A percentile compares a stretch with the other conserved stretches of the same genome.
phyloP scores from a whole-genome alignment of 2,113 vertebrate genomes.

The Engraulis encrasicolus region DNA sequence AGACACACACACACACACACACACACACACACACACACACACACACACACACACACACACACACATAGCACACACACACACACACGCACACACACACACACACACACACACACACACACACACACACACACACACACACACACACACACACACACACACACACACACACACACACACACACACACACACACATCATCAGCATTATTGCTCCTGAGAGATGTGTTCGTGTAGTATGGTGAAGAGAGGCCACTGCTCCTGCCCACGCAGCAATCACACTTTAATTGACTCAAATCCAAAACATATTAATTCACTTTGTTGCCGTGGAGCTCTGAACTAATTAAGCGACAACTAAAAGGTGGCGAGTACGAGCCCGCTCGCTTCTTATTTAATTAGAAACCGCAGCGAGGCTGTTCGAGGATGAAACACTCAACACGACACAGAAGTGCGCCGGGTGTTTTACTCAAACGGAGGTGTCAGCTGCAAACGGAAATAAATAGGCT shows the following conservation, averaged over 20 bases:
- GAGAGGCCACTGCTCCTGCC: constrained; percentile 20
- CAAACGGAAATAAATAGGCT: too few species aligned
- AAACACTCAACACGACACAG: neutral
- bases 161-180: neutral
- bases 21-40: too few species aligned
- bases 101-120: too few species aligned
- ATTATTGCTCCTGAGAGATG: too few species aligned
- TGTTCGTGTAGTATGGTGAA: neutral
- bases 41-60: too few species aligned
- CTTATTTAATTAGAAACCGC: constrained; percentile 66
- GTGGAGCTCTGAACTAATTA: constrained; percentile 60
- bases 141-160: too few species aligned
- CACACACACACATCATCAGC: neutral
- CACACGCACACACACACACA: too few species aligned
- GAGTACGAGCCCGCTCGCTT: constrained; percentile 67
- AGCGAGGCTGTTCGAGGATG: constrained; percentile 32
- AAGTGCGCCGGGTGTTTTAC: too few species aligned
- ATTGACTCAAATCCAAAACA: constrained; percentile 52
- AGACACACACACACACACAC: too few species aligned
- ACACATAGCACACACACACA: too few species aligned
- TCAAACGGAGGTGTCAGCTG: too few species aligned
- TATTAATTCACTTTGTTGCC: constrained; percentile 53
- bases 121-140: too few species aligned
- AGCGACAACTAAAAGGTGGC: constrained; percentile 57
- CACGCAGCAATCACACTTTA: constrained; percentile 40